Evolutionary conservation across 2,888 invertebrate genomes (phyloP).

Genomic region (Ecdyonurus torrentis): DNA sequence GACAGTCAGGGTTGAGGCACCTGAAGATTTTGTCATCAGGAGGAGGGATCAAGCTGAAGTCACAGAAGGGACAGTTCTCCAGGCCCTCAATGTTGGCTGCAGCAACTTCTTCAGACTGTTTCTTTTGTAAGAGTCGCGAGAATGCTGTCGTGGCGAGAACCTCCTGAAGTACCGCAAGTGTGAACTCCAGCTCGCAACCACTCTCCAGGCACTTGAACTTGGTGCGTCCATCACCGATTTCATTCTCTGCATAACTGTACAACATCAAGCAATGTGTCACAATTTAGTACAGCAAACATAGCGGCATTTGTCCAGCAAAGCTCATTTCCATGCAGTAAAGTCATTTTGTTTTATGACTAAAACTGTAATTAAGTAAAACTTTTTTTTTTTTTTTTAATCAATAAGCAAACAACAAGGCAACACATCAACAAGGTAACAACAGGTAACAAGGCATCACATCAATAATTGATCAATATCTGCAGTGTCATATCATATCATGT

Average conservation of each 20-base stretch:
- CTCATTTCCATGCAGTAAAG: too few species aligned
- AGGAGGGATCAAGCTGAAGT: slow-evolving; percentile 24
- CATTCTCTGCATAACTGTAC: slow-evolving; percentile 23
- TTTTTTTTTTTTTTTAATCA: too few species aligned
- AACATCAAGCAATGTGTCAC: neutral
- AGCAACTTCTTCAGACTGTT: slow-evolving; percentile 24
- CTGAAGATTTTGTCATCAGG: slow-evolving; percentile 19
- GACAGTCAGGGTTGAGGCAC: slow-evolving; percentile 27
- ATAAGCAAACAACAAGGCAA: too few species aligned
- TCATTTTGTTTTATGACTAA: too few species aligned
- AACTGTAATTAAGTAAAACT: too few species aligned
- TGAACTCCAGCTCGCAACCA: slow-evolving; percentile 27
- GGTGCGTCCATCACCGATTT: slow-evolving; percentile 27
- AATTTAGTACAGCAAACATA: neutral
- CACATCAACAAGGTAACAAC: too few species aligned
- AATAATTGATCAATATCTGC: too few species aligned
- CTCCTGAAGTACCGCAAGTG: slow-evolving; percentile 18
- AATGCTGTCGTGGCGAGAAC: slow-evolving; percentile 22
- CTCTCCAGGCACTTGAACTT: slow-evolving; percentile 30
- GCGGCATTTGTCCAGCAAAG: too few species aligned
- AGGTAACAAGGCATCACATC: too few species aligned
- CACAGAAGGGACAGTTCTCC: slow-evolving; percentile 27
- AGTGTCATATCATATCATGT: too few species aligned
- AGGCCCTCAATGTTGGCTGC: slow-evolving; percentile 25
- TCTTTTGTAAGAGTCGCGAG: slow-evolving; percentile 21